phyloP scores from a whole-genome alignment of 2,113 vertebrate species.

The Calyptomena viridis region DNA sequence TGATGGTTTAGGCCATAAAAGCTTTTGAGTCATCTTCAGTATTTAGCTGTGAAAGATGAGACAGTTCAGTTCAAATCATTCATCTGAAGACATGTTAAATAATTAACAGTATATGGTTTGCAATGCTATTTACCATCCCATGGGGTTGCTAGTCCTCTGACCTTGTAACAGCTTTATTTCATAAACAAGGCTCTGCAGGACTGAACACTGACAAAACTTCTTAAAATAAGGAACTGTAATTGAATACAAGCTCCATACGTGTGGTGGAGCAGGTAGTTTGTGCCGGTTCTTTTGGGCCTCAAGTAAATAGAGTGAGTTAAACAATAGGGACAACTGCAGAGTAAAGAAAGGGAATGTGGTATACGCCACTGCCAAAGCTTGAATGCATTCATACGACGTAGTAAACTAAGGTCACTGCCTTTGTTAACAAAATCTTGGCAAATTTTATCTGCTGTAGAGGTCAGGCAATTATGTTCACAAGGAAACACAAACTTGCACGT shows the following conservation, averaged over 20 bases:
- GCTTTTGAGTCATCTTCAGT: constrained; percentile 38
- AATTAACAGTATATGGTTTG: constrained; percentile 49
- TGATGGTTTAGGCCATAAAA: constrained; percentile 31
- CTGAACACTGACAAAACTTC: background rate
- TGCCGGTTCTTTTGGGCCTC: background rate
- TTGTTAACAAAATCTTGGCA: constrained; percentile 64
- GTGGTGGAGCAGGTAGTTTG: background rate
- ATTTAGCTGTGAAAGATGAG: constrained; percentile 50
- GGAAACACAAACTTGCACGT: constrained; percentile 49
- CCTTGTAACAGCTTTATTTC: constrained; percentile 21
- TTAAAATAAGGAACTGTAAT: constrained; percentile 36
- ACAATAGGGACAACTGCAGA: constrained; percentile 9
- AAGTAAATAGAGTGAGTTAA: background rate
- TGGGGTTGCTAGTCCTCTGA: background rate
- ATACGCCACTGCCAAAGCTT: background rate
- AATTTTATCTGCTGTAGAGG: constrained; percentile 44
- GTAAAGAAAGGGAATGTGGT: constrained; percentile 22
- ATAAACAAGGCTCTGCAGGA: background rate
- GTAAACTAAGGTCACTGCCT: constrained; percentile 59
- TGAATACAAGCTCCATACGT: background rate
- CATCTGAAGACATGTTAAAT: constrained; percentile 50
- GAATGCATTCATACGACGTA: background rate
- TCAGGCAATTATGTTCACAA: constrained; percentile 64
- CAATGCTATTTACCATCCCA: constrained; percentile 37
- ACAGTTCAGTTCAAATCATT: constrained; percentile 25